phyloP scores from a whole-genome alignment of 2,888 invertebrate species.

The Drosophila eohydei region DNA sequence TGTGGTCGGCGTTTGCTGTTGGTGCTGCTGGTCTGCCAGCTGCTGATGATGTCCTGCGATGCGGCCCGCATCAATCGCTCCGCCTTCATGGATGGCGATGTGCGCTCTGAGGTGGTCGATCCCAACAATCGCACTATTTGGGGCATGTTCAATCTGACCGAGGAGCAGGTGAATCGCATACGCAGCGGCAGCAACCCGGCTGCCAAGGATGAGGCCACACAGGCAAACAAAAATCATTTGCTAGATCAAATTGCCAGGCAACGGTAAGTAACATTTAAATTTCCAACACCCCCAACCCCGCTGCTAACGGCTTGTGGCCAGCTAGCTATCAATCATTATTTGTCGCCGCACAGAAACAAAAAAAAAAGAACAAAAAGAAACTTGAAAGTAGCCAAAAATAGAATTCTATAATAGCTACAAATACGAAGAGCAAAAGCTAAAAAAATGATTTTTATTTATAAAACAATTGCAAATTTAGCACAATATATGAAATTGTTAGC shows the following conservation, averaged over 20 bases:
- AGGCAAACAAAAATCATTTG: constrained; percentile 66
- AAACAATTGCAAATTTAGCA: constrained; percentile 20
- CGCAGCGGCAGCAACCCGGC: constrained; percentile 69
- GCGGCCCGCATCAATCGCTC: constrained; percentile 74
- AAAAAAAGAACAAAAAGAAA: not conserved
- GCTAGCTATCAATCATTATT: constrained; percentile 35
- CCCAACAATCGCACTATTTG: constrained; percentile 81
- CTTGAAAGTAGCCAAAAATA: constrained; percentile 25
- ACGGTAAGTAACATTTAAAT: constrained; percentile 71
- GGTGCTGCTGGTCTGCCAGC: constrained; percentile 45
- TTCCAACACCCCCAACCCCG: not conserved
- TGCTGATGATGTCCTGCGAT: constrained; percentile 53
- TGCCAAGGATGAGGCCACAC: constrained; percentile 69
- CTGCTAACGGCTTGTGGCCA: not conserved
- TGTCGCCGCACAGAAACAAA: not conserved
- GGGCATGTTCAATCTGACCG: constrained; percentile 82
- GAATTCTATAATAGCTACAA: constrained; percentile 1
- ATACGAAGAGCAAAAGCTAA: constrained; percentile 2
- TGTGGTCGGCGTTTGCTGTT: constrained; percentile 37
- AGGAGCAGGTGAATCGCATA: constrained; percentile 80
- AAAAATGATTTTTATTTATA: not conserved
- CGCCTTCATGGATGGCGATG: constrained; percentile 66
- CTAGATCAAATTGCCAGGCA: constrained; percentile 69
- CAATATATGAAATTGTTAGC: constrained; percentile 13
- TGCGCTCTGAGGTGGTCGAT: constrained; percentile 82